Percentiles rank a stretch among this genome's conserved stretches.
These are phyloP conservation scores for Sarcoramphus papa DNA, from an alignment of 2,797 vertebrate species.

Conservation along the genomic window DNA sequence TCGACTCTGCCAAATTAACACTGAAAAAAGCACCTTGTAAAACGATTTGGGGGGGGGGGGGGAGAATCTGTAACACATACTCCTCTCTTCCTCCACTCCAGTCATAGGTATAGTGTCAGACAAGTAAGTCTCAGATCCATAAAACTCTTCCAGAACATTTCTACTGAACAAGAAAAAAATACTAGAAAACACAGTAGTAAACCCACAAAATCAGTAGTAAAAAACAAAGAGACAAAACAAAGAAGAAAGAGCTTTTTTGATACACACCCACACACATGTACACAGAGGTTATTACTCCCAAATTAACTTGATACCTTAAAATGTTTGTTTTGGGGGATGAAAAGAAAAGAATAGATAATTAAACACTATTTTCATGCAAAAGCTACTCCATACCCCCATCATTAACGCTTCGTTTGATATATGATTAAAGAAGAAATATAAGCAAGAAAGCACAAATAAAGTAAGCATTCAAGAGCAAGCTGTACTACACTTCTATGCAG, in stretches of 20 bases:
- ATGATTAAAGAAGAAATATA: slow-evolving; percentile 10
- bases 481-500: not conserved
- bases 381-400: not conserved
- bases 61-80: not conserved
- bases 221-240: not conserved
- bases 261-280: not conserved
- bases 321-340: not conserved
- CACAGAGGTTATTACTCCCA: not conserved
- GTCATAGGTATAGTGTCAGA: not conserved
- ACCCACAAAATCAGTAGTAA: not conserved
- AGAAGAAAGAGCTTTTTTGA: not conserved
- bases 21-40: not conserved
- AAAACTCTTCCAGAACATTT: not conserved
- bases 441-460: not conserved
- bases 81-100: not conserved
- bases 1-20: not conserved
- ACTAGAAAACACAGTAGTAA: not conserved
- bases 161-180: not conserved
- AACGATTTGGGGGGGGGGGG: not conserved
- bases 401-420: not conserved
- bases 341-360: not conserved
- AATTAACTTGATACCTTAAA: not conserved
- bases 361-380: not conserved
- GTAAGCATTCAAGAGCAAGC: not conserved
- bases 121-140: not conserved